phyloP scores from a whole-genome alignment of 2,113 vertebrate species.

The Pteruthius melanotis region DNA sequence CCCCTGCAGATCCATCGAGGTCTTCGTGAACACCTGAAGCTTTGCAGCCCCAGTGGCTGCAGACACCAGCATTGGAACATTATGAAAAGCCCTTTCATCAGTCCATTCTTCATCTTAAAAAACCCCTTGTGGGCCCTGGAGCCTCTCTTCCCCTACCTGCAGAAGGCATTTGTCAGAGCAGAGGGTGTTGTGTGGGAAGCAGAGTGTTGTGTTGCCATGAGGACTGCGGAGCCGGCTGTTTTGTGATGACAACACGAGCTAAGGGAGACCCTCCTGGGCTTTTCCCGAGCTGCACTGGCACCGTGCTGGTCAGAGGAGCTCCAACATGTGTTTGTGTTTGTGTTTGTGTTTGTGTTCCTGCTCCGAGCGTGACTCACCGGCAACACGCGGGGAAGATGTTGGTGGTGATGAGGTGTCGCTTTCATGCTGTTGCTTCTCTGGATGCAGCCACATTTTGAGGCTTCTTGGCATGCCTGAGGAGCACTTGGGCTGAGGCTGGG shows the following conservation, averaged over 20 bases:
- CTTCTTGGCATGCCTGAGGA: not conserved
- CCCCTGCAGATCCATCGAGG: not conserved
- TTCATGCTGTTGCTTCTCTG: not conserved
- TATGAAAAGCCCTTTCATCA: not conserved
- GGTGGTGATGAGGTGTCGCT: slow-evolving; percentile 42
- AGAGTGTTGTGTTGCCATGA: not conserved
- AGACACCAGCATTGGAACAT: rapidly evolving
- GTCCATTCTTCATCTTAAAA: not conserved
- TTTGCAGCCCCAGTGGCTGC: rapidly evolving
- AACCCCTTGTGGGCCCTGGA: not conserved
- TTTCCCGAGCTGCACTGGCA: not conserved
- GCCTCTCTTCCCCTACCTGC: not conserved
- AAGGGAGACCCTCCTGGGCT: not conserved
- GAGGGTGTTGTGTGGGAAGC: not conserved
- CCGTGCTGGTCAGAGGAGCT: not conserved
- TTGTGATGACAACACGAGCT: not conserved
- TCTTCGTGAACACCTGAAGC: rapidly evolving
- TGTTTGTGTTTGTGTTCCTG: slow-evolving; percentile 29
- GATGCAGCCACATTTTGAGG: not conserved
- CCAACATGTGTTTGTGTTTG: slow-evolving; percentile 30
- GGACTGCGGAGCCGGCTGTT: not conserved
- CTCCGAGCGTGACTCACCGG: not conserved
- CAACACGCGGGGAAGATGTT: not conserved
- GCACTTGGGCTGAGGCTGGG: not conserved
- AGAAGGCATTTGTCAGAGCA: not conserved